These are phyloP conservation scores for Malurus leucopterus DNA, from an alignment of 2,797 vertebrate genomes.

Conservation along the genomic window DNA sequence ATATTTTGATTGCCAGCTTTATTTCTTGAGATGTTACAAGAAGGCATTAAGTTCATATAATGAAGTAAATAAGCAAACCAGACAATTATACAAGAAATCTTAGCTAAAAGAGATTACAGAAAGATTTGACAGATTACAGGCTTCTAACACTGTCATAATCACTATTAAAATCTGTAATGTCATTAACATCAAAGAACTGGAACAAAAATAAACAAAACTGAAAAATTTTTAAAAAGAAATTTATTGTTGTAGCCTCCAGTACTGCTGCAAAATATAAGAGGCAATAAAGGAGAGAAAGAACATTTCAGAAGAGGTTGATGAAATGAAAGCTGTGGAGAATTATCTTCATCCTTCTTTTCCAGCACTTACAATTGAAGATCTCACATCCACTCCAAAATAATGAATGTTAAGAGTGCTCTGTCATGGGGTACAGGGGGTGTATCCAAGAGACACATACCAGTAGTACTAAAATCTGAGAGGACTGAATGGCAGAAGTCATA, in stretches of 20 bases:
- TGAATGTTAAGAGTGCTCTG: neutral
- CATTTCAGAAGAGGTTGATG: neutral
- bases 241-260: neutral
- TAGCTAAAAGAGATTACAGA: neutral
- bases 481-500: neutral
- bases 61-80: neutral
- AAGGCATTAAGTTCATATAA: neutral
- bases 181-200: neutral
- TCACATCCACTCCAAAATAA: neutral
- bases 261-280: neutral
- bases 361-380: neutral
- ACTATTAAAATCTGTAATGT: slow-evolving; percentile 32
- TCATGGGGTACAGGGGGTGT: neutral
- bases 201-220: neutral
- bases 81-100: neutral
- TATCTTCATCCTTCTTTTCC: neutral
- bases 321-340: neutral
- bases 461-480: neutral
- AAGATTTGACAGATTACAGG: slow-evolving; percentile 40
- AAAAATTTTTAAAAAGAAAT: neutral
- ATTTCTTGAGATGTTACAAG: neutral
- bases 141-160: slow-evolving; percentile 8
- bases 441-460: neutral
- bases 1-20: neutral
- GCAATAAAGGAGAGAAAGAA: neutral